Base-by-base conservation (phyloP, 2,888 invertebrate genomes). In the Eucriotettix oculatus region DNA sequence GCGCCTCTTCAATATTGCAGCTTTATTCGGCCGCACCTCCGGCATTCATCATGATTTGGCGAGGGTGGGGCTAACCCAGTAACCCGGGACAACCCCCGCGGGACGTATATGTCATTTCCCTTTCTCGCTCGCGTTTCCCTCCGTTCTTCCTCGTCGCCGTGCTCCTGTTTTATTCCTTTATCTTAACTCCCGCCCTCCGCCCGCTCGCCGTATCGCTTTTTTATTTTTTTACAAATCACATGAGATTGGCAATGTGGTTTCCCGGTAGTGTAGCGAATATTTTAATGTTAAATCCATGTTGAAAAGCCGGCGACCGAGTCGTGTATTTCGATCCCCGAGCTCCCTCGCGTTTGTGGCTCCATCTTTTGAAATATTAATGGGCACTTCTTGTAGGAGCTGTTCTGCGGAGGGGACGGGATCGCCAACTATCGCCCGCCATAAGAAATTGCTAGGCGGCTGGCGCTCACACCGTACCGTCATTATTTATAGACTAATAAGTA, bases 241-340 rank as follows among this genome's bases (percentile, higher is more conserved):
- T 17, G 43, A 62, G 58, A 62, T 58, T 62, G 58, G 56, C 60
- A 60, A 55, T 62, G 56, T 48, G 48, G 48, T 54, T 16, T 40
- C 58, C 9, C 53, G 53, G n/a, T n/a, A 29, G 41, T n/a, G 56
- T 56, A 57, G 42, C 57, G 58, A 62, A 56, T 60, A 54, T 60
- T 60, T 62, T 62, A 60, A 58, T 57, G 60, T 44, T 58, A 60
- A 55, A 56, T 60, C 52, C 61, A 52, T 60, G 62, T 60, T 48
- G 48, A 48, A 48, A 48, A 48, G 48, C 14, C 48, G 14, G n/a
- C 48, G 14, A n/a, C n/a, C 48, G 48, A 48, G 48, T 48, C 14
- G n/a, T 48, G 48, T n/a, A n/a, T 48, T 48, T 48, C n/a, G 48
- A 48, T 48, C 48, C 48, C 48, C 48, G 48, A n/a, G 29, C 29